These are phyloP conservation scores for Setophaga petechia DNA, from an alignment of 2,113 vertebrate species.

Conservation along the genomic window DNA sequence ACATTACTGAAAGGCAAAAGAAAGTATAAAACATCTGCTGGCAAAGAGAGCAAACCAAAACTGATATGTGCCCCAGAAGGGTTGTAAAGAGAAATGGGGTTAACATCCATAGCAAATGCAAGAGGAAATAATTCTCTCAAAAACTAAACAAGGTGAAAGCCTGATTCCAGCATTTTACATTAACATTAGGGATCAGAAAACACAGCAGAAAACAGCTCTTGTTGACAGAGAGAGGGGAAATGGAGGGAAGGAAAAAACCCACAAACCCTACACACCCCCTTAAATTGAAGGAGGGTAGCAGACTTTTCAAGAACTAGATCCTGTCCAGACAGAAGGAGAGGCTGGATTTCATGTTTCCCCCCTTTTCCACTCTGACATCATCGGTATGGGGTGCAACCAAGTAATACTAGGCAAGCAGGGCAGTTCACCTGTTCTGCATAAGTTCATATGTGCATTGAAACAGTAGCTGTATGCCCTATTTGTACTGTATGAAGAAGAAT, in stretches of 20 bases:
- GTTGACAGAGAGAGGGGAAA: accelerated
- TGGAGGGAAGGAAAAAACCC: accelerated
- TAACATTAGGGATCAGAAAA: neutral
- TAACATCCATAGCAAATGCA: constrained; percentile 43
- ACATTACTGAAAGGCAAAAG: constrained; percentile 56
- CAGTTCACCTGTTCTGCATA: neutral
- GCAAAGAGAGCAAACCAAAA: constrained; percentile 46
- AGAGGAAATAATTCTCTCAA: constrained; percentile 32
- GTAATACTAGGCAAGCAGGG: neutral
- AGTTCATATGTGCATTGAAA: neutral
- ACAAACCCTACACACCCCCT: accelerated
- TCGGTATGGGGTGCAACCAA: neutral
- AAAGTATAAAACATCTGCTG: constrained; percentile 51
- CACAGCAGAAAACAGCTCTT: neutral
- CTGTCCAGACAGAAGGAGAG: neutral
- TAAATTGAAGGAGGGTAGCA: neutral
- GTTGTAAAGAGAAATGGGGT: constrained; percentile 37
- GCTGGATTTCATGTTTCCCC: neutral
- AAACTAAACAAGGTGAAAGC: constrained; percentile 41
- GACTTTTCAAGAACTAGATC: neutral
- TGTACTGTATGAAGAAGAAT: neutral
- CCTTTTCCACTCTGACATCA: neutral
- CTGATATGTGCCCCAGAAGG: constrained; percentile 31
- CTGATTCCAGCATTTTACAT: neutral
- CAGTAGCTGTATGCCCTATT: accelerated